Base-by-base conservation (phyloP, 1,140 invertebrate genomes). In the Coptotermes formosanus region DNA sequence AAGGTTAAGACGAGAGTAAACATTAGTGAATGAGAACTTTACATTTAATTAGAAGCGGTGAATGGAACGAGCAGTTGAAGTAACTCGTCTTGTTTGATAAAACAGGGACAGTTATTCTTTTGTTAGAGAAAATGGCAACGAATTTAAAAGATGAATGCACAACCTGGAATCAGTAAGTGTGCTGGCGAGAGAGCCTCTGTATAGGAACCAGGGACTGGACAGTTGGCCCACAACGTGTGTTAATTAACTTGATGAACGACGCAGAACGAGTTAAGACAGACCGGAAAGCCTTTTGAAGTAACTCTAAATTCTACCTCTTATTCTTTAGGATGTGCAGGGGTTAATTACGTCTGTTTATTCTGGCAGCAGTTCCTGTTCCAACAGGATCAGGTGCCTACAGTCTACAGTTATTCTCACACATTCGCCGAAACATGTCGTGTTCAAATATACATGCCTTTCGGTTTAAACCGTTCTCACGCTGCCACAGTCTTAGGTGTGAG, bases 181-280 rank as follows among this genome's bases (percentile, higher is more conserved):
- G 25, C 9, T 55, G 14, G 8, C 64, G n/a, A 69, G 64, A 21
- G 25, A 69, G 25, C 64, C 64, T n/a, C n/a, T 69, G 64, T 69
- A 25, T 69, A 25, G 64, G 25, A 69, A 69, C 64, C 64, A 12
- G 2, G 8, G 64, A 12, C 64, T 25, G 64, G 19, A 69, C n/a
- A 69, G n/a, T 69, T 69, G 64, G 64, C 64, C n/a, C 64, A 69
- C 64, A 69, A n/a, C 25, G n/a, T 25, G 21, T 69, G 64, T 69
- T 69, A 69, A 69, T 69, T 69, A 69, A 69, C 64, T n/a, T n/a
- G 64, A 69, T 69, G 64, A 69, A 69, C 64, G 64, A 69, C 25
- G 25, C 64, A n/a, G 23, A n/a, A n/a, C n/a, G 25, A 69, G 64
- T 21, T 69, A n/a, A 69, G 64, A 69, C 21, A 69, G 64, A 64